Conservation (phyloP, 2,113 vertebrate species). For the Anas platyrhynchos region DNA sequence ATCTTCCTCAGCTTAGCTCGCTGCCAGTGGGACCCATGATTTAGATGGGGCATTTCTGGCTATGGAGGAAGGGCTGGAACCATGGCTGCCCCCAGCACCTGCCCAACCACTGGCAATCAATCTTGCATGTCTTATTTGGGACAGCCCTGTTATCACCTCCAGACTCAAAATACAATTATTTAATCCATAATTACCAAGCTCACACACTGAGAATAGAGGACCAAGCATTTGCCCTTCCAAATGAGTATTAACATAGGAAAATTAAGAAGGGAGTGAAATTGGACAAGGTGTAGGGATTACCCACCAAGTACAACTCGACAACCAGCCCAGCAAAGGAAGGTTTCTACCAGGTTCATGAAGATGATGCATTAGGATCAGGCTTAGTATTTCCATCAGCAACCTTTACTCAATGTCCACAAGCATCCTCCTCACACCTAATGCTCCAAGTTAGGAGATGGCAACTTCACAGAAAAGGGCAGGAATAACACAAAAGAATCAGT, state of each 20-base stretch:
- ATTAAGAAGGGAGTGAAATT: not conserved
- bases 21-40: not conserved
- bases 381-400: not conserved
- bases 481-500: not conserved
- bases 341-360: not conserved
- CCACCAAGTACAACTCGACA: not conserved
- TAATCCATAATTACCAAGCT: not conserved
- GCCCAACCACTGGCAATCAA: rapidly evolving
- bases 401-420: not conserved
- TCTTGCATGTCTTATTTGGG: not conserved
- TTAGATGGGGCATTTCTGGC: not conserved
- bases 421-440: rapidly evolving
- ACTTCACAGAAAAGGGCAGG: not conserved
- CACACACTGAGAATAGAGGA: not conserved
- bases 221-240: not conserved
- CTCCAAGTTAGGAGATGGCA: not conserved
- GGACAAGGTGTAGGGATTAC: not conserved
- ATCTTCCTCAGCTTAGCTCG: not conserved
- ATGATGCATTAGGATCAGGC: rapidly evolving
- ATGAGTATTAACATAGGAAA: not conserved
- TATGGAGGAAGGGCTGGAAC: not conserved
- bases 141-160: not conserved
- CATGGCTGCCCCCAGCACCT: not conserved
- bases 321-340: not conserved
- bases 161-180: not conserved